Percentiles rank a stretch among this genome's conserved stretches.
phyloP scores from a whole-genome alignment of 2,797 vertebrate genomes.

The Sebastes minor region DNA sequence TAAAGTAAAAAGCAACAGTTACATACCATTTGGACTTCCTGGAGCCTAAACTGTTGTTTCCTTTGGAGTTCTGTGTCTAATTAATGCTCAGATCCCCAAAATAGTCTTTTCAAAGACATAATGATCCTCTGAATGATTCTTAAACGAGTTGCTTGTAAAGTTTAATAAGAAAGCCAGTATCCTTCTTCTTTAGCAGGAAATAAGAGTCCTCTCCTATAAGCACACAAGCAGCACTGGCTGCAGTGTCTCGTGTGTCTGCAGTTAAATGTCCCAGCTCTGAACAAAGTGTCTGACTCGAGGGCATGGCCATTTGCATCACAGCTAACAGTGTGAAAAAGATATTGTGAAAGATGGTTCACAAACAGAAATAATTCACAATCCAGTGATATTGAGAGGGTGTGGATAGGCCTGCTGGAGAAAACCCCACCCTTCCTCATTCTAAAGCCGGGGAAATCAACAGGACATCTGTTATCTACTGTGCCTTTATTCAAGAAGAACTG shows the following conservation, averaged over 20 bases:
- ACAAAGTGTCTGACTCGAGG: slow-evolving; percentile 30
- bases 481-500: background rate
- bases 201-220: background rate
- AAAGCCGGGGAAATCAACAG: slow-evolving; percentile 1
- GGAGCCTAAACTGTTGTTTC: slow-evolving; percentile 8
- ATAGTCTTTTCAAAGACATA: background rate
- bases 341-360: slow-evolving; percentile 42
- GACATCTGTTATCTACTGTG: slow-evolving; percentile 22
- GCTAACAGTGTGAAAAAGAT: background rate
- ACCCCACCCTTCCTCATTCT: slow-evolving; percentile 56
- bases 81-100: background rate
- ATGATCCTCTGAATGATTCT: background rate
- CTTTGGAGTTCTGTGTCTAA: background rate
- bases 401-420: slow-evolving; percentile 14
- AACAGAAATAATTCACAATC: slow-evolving; percentile 32
- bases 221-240: background rate
- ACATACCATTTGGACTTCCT: slow-evolving; percentile 61
- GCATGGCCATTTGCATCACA: slow-evolving; percentile 55
- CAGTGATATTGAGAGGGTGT: slow-evolving; percentile 47
- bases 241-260: background rate
- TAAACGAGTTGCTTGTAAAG: background rate
- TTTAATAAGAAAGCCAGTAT: background rate
- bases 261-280: slow-evolving; percentile 18
- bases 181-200: background rate
- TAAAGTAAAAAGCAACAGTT: background rate